Evolutionary conservation across 2,888 invertebrate species (phyloP), one percentile per base, ranked within the genome.

Genomic region (Noctua pronuba): DNA sequence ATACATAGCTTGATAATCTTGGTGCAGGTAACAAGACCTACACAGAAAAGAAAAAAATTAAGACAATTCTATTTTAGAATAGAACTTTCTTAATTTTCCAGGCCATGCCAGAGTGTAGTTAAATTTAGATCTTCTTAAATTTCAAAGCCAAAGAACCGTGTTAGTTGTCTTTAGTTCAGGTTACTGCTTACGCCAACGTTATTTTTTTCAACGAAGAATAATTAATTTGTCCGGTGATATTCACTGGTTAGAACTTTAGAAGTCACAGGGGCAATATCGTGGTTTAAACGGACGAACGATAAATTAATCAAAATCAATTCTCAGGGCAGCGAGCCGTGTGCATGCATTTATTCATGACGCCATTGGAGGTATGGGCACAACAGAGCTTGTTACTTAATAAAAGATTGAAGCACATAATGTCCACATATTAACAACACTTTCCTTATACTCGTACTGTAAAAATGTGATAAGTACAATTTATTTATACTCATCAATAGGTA

Each of bases 41-140:
- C 21, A 8, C 3, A 21, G 18, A 38, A 7, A 31, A n/a, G 11
- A 8, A 46, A 69, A 38, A 28, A 6, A 2, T 24, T 38, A 1
- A 11, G 16, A 76, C 18, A 38, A 7, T 10, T 38, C 35, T 38
- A 38, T 7, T 38, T 35, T 35, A 35, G 35, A 35, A 35, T 35
- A 4, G 3, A 35, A 35, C 35, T 35, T n/a, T 69, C 16, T 77
- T 70, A n/a, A n/a, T 77, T 77, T 16, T 31, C 16, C 31, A 49
- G 38, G 24, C 35, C 55, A 52, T 24, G 44, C 58, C 46, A 55
- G 71, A 52, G 67, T 52, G 69, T 35, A 85, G 80, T 77, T 90
- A 88, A 88, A 86, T 79, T 86, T 88, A 89, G 83, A 83, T 41
- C 81, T 82, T 87, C 86, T 87, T 79, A 75, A 76, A 86, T 89